Evolutionary conservation across 2,797 vertebrate species (phyloP), one percentile per base, ranked within the genome.

Genomic region (Tolypeutes matacus): DNA sequence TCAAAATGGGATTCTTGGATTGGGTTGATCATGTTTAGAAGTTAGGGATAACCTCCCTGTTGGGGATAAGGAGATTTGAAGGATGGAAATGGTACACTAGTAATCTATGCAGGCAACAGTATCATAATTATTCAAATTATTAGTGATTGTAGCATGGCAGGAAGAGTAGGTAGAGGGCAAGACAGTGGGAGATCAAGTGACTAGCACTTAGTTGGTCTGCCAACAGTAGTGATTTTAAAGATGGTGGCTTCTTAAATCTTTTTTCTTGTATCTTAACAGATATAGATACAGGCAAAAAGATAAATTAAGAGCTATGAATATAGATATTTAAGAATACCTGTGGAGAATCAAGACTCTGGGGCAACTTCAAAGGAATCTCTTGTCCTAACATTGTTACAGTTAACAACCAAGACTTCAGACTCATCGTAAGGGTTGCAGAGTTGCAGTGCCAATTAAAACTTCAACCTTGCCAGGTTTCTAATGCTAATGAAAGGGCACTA

Each of bases 1-100:
- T 82, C 36, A n/a, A 58, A 89, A 80, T 91, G 58, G 15, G 60
- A 62, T 84, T 91, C n/a, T 86, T n/a, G 70, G 70, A 42, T 51
- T 94, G 76, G 29, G 34, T 39, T 49, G 12, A n/a, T 75, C 31
- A 17, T 34, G 10, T 53, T 70, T 91, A 70, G 53, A n/a, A 82
- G 49, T 36, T 81, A 90, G 67, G 17, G 14, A 91, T 53, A 90
- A 89, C 5, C 14, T 75, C 4, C 17, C 64, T 83, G 51, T 49
- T 7, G 8, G 29, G 12, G 13, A n/a, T 64, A 36, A 2, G 1
- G 75, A 84, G 23, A 1, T 46, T 85, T 51, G 72, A 76, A 75
- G 49, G 36, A 69, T 60, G 29, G 53, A 46, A 80, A 76, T 31
- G 51, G 23, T n/a, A 90, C 8, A 0, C 34, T 49, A 3, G 13